Conservation (phyloP, 2,113 vertebrate genomes). For the Muscicapa adusta region DNA sequence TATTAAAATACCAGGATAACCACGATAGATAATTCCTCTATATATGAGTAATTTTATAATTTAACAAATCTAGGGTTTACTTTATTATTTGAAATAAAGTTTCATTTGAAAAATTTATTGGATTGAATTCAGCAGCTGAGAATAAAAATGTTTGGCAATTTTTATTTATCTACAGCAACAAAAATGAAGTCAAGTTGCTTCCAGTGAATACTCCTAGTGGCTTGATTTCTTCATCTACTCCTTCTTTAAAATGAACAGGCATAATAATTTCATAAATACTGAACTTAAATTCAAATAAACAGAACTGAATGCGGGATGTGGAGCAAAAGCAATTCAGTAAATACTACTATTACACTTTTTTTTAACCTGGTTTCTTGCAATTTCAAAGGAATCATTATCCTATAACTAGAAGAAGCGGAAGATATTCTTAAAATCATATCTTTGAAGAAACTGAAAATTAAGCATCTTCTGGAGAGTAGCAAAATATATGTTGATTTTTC, state of each 20-base stretch:
- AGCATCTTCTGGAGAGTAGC: neutral
- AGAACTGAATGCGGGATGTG: neutral
- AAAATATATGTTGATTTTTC: neutral
- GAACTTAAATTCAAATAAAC: neutral
- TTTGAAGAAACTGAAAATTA: neutral
- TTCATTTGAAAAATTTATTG: neutral
- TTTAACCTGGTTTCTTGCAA: neutral
- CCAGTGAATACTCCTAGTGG: neutral
- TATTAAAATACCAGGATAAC: neutral
- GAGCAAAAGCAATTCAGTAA: neutral
- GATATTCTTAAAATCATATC: neutral
- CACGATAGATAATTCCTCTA: neutral
- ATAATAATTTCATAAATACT: neutral
- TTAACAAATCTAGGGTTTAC: neutral
- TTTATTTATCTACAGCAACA: neutral
- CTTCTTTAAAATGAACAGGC: neutral
- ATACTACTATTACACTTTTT: neutral
- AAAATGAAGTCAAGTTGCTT: neutral
- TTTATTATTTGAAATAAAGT: neutral
- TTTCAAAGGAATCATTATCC: neutral
- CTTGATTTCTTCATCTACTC: neutral
- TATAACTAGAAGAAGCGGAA: neutral
- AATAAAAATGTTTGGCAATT: neutral
- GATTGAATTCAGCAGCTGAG: neutral
- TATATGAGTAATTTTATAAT: neutral